phyloP scores from a whole-genome alignment of 2,888 invertebrate species.

The Lycocerus yunnanus region DNA sequence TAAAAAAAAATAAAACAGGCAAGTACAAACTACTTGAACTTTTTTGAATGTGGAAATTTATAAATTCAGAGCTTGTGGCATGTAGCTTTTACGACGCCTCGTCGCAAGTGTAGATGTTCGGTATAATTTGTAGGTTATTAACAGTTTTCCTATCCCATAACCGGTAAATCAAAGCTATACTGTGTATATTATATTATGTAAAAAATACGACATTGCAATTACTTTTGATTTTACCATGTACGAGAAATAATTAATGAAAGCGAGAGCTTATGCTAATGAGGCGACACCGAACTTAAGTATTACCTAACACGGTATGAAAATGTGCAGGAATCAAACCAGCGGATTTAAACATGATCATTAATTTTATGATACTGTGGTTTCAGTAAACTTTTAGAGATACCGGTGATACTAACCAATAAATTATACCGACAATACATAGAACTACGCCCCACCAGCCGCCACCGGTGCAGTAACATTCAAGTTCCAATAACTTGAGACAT shows the following conservation, averaged over 20 bases:
- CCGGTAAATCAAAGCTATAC: not conserved
- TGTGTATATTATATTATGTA: not conserved
- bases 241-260: not conserved
- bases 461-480: not conserved
- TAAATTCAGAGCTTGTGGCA: too few relatives aligned
- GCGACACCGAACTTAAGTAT: not conserved
- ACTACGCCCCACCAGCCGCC: not conserved
- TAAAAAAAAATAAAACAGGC: too few relatives aligned
- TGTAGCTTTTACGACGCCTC: too few relatives aligned
- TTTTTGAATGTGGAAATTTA: too few relatives aligned
- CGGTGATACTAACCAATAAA: not conserved
- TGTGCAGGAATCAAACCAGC: not conserved
- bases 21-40: too few relatives aligned
- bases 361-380: not conserved
- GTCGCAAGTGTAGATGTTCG: not conserved
- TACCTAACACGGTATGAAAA: not conserved
- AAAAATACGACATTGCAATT: not conserved
- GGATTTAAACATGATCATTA: not conserved
- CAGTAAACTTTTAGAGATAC: not conserved
- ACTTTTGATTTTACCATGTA: not conserved
- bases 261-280: not conserved
- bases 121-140: not conserved
- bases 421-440: not conserved
- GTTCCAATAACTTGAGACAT: not conserved
- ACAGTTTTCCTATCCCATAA: not conserved